Conservation (phyloP, 1,140 invertebrate species). For the Brachionus manjavacas region DNA sequence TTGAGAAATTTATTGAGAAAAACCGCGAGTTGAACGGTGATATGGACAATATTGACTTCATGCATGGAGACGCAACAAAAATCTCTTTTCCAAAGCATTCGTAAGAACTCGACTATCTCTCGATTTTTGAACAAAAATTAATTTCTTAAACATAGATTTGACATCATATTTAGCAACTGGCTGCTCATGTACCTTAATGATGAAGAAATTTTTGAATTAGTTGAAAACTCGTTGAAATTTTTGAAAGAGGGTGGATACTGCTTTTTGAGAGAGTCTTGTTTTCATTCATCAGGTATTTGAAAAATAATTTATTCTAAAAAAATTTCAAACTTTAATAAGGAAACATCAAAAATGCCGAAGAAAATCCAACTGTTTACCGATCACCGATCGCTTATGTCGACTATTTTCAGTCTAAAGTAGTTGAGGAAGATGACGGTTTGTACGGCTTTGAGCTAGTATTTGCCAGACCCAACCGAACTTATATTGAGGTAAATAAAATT, state of each 20-base stretch:
- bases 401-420: slow-evolving; percentile 32
- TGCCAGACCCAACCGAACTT: slow-evolving; percentile 25
- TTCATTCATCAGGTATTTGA: slow-evolving; percentile 59
- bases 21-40: slow-evolving; percentile 59
- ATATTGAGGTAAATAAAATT: slow-evolving; percentile 13
- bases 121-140: background rate
- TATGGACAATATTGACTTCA: slow-evolving; percentile 59
- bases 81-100: slow-evolving; percentile 50
- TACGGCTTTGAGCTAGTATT: slow-evolving; percentile 36
- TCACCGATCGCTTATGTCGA: slow-evolving; percentile 31
- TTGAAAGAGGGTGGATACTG: slow-evolving; percentile 60
- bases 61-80: slow-evolving; percentile 61
- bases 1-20: slow-evolving; percentile 61
- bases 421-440: background rate
- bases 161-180: slow-evolving; percentile 65
- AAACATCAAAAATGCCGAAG: slow-evolving; percentile 37
- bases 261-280: slow-evolving; percentile 59
- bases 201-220: slow-evolving; percentile 58
- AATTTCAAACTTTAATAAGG: background rate
- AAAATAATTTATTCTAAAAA: background rate
- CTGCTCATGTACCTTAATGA: slow-evolving; percentile 64
- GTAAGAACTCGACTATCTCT: background rate
- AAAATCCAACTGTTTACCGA: slow-evolving; percentile 42
- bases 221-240: slow-evolving; percentile 60
- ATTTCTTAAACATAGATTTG: slow-evolving; percentile 49